Percentiles rank a stretch among this genome's conserved stretches.
Conservation (phyloP, 2,888 invertebrate genomes). For the Mythimna lalbum region DNA sequence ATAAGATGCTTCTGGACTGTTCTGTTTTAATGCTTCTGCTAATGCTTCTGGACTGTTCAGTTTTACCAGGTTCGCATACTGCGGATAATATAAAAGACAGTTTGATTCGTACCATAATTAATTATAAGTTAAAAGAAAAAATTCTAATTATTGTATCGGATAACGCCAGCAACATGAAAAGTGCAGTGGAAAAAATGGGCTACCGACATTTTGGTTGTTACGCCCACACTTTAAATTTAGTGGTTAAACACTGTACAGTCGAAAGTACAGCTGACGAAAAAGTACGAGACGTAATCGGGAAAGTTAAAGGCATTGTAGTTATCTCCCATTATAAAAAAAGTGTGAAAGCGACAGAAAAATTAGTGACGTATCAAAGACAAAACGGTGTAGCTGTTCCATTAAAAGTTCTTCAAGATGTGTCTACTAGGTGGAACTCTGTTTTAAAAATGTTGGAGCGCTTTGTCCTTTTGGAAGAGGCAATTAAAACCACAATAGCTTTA, state of each 20-base stretch:
- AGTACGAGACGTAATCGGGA: no score
- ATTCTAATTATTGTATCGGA: constrained; percentile 1
- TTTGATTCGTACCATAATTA: constrained; percentile 14
- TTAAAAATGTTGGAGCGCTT: constrained; percentile 17
- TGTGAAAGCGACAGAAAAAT: constrained; percentile 18
- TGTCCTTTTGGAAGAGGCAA: constrained; percentile 9
- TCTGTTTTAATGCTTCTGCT: no score
- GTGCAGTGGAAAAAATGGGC: neutral
- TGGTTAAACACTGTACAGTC: no score
- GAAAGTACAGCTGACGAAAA: no score
- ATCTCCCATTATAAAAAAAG: constrained; percentile 13
- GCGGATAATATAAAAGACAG: constrained; percentile 25
- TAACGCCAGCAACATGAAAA: constrained; percentile 13
- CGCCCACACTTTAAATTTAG: no score
- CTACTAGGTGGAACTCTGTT: constrained; percentile 18
- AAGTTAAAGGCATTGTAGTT: neutral
- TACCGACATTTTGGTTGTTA: constrained; percentile 1
- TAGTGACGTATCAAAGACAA: constrained; percentile 16
- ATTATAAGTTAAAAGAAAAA: constrained; percentile 19
- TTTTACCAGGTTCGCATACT: constrained; percentile 24
- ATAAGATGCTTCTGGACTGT: no score
- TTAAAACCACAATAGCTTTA: constrained; percentile 20
- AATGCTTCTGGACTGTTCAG: constrained; percentile 19
- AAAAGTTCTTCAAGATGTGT: constrained; percentile 15
- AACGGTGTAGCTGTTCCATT: constrained; percentile 19